phyloP scores from a whole-genome alignment of 2,797 vertebrate species.

The Microctenopoma stevenorrisi region DNA sequence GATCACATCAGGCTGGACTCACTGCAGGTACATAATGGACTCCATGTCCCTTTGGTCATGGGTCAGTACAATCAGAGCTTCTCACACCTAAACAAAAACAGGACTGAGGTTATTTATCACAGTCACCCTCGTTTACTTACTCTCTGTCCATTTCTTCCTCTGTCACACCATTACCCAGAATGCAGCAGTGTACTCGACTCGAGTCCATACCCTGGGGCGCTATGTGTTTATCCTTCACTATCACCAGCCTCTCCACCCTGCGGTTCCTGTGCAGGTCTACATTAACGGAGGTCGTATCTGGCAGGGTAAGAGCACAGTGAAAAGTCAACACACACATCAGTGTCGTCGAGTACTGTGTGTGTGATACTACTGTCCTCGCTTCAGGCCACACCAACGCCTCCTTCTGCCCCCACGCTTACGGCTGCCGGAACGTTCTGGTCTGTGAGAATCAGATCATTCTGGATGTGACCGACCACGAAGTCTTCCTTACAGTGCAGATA shows the following conservation, averaged over 20 bases:
- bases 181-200: constrained; percentile 86
- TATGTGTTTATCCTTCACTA: constrained; percentile 94
- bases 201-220: constrained; percentile 87
- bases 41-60: neutral
- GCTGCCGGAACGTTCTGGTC: constrained; percentile 90
- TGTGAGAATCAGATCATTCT: constrained; percentile 90
- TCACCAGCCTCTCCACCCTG: constrained; percentile 91
- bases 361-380: neutral
- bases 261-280: constrained; percentile 88
- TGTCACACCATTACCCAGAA: constrained; percentile 78
- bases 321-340: neutral
- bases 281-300: constrained; percentile 91
- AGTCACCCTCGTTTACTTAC: too few relatives aligned
- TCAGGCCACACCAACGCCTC: constrained; percentile 90
- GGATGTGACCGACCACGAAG: constrained; percentile 90
- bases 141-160: neutral
- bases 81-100: too few relatives aligned
- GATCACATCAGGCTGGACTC: constrained; percentile 83
- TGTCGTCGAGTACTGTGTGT: too few relatives aligned
- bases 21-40: constrained; percentile 77
- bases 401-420: constrained; percentile 93
- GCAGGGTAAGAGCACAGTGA: constrained; percentile 85
- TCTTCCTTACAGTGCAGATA: constrained; percentile 89
- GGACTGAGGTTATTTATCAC: too few relatives aligned
- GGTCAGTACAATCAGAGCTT: too few relatives aligned